Conservation (phyloP, 2,888 invertebrate species). For the Sycophila texana region DNA sequence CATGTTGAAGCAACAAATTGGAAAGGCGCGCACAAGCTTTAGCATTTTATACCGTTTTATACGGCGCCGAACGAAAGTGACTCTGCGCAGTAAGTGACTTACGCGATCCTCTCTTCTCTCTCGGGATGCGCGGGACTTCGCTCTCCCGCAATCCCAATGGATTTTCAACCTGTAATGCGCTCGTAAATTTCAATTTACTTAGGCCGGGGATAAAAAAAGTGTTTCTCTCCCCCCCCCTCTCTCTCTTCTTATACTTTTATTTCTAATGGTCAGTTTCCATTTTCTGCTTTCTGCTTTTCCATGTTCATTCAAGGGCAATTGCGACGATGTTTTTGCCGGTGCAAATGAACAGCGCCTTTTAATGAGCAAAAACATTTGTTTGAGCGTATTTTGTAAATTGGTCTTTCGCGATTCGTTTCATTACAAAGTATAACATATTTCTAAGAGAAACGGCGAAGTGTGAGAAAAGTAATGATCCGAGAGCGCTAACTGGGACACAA, state of each 20-base stretch:
- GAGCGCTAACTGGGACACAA: slow-evolving; percentile 1
- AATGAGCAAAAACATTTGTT: slow-evolving; percentile 4
- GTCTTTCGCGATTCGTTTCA: slow-evolving; percentile 3
- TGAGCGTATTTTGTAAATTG: neutral
- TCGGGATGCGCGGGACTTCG: neutral
- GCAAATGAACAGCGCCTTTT: too few species aligned
- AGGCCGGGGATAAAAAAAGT: neutral
- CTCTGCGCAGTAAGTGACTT: neutral
- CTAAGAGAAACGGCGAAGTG: slow-evolving; percentile 4
- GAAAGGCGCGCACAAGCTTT: slow-evolving; percentile 28
- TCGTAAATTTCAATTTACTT: slow-evolving; percentile 47
- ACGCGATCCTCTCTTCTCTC: neutral
- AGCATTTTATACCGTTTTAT: neutral
- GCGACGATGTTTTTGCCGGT: too few species aligned
- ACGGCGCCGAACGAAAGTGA: slow-evolving; percentile 10
- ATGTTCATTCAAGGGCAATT: too few species aligned
- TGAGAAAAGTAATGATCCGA: slow-evolving; percentile 30
- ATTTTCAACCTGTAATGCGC: slow-evolving; percentile 22
- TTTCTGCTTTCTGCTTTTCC: too few species aligned
- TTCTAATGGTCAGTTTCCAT: too few species aligned
- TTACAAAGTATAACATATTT: slow-evolving; percentile 28
- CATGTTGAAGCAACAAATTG: slow-evolving; percentile 45
- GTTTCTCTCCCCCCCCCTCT: too few species aligned
- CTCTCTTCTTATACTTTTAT: too few species aligned
- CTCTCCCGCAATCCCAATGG: neutral